Evolutionary conservation across 2,888 invertebrate genomes (phyloP).

Genomic region (Athalia rosae): DNA sequence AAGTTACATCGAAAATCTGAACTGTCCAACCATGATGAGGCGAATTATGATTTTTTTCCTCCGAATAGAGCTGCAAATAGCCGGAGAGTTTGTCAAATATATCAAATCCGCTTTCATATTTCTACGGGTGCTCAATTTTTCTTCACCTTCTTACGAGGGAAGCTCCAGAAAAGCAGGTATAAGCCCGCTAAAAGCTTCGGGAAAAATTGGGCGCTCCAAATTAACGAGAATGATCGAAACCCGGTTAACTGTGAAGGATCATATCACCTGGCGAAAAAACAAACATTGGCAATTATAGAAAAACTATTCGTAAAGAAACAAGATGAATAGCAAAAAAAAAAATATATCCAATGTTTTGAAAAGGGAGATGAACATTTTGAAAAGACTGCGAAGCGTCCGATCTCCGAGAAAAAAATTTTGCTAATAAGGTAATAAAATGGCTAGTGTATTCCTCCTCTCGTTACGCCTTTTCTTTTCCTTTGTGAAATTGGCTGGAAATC

Average conservation of each 20-base stretch:
- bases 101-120: neutral
- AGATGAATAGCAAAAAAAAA: no score
- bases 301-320: no score
- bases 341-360: no score
- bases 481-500: neutral
- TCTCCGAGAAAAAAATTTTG: neutral
- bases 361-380: no score
- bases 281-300: no score
- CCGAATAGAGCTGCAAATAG: no score
- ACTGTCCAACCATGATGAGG: no score
- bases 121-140: slow-evolving; percentile 12
- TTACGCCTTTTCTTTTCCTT: neutral
- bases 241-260: neutral
- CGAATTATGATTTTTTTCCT: no score
- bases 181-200: neutral
- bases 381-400: no score
- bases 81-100: neutral
- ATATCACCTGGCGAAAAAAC: no score
- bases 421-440: neutral
- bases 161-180: neutral
- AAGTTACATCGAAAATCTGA: no score
- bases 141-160: slow-evolving; percentile 16
- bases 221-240: neutral
- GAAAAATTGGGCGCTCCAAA: neutral
- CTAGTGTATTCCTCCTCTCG: neutral